A percentile compares a stretch with the other conserved stretches of the same genome.
phyloP scores from a whole-genome alignment of 2,113 vertebrate genomes.

The Rana temporaria region DNA sequence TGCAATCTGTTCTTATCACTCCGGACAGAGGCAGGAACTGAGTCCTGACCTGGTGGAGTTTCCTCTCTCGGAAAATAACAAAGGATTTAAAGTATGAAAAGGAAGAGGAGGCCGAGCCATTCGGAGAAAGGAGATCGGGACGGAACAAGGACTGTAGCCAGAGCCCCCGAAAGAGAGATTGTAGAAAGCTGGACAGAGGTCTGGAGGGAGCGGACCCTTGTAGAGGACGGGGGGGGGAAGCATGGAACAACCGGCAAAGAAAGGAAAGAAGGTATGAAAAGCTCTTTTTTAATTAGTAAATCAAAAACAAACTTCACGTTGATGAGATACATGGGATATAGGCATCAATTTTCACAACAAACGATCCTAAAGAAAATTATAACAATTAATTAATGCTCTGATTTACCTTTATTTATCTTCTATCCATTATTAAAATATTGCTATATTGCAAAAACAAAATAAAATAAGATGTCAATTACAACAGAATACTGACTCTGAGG shows the following conservation, averaged over 20 bases:
- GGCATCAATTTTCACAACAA: no score
- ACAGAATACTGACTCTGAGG: no score
- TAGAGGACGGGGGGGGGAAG: neutral
- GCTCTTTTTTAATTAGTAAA: no score
- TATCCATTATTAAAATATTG: no score
- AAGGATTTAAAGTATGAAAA: slow-evolving; percentile 7
- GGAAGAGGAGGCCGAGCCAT: slow-evolving; percentile 43
- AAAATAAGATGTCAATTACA: no score
- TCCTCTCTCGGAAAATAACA: slow-evolving; percentile 46
- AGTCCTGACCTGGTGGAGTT: slow-evolving; percentile 49
- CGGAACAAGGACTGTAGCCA: neutral
- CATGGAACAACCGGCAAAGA: slow-evolving; percentile 40
- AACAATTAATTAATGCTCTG: no score
- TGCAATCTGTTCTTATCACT: slow-evolving; percentile 30
- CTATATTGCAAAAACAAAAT: no score
- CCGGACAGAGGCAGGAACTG: slow-evolving; percentile 49
- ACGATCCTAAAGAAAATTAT: no score
- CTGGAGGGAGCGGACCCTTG: neutral
- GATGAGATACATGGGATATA: no score
- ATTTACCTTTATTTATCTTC: no score
- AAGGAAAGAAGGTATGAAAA: slow-evolving; percentile 40
- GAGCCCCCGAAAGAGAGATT: neutral
- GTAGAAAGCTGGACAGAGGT: neutral
- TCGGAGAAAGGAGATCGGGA: neutral
- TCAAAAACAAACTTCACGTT: no score